Conservation (phyloP, 2,888 invertebrate species). For the Furcula furcula region DNA sequence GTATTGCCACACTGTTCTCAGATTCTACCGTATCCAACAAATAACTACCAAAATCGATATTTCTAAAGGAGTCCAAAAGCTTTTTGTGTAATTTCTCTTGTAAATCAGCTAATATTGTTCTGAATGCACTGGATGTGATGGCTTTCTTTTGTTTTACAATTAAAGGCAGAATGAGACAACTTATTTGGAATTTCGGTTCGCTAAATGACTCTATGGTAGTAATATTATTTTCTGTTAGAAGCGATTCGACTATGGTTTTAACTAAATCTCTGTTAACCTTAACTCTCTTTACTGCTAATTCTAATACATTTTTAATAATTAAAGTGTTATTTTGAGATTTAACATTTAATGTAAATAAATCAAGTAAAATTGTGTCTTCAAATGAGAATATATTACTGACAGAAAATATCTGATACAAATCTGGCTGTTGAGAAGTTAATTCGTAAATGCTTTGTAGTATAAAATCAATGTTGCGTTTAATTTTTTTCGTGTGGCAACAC, state of each 20-base stretch:
- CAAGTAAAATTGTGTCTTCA: slow-evolving; percentile 45
- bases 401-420: slow-evolving; percentile 66
- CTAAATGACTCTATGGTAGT: slow-evolving; percentile 55
- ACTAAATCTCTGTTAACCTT: slow-evolving; percentile 60
- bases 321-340: slow-evolving; percentile 55
- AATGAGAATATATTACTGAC: slow-evolving; percentile 60
- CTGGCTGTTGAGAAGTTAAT: slow-evolving; percentile 61
- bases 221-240: slow-evolving; percentile 46
- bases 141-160: slow-evolving; percentile 67
- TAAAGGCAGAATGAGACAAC: slow-evolving; percentile 60
- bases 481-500: slow-evolving; percentile 53
- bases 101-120: slow-evolving; percentile 64
- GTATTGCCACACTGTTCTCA: slow-evolving; percentile 50
- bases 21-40: slow-evolving; percentile 35
- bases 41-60: slow-evolving; percentile 52
- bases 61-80: slow-evolving; percentile 60
- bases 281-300: slow-evolving; percentile 66
- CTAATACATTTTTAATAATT: slow-evolving; percentile 55
- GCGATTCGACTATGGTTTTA: slow-evolving; percentile 56
- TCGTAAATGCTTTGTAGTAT: slow-evolving; percentile 61
- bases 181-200: slow-evolving; percentile 66
- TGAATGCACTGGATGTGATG: slow-evolving; percentile 56
- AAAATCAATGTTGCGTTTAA: slow-evolving; percentile 49
- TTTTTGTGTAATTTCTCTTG: slow-evolving; percentile 66
- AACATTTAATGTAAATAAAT: slow-evolving; percentile 58